phyloP scores from a whole-genome alignment of 1,140 invertebrate species.

The Xylocopa sonorina region DNA sequence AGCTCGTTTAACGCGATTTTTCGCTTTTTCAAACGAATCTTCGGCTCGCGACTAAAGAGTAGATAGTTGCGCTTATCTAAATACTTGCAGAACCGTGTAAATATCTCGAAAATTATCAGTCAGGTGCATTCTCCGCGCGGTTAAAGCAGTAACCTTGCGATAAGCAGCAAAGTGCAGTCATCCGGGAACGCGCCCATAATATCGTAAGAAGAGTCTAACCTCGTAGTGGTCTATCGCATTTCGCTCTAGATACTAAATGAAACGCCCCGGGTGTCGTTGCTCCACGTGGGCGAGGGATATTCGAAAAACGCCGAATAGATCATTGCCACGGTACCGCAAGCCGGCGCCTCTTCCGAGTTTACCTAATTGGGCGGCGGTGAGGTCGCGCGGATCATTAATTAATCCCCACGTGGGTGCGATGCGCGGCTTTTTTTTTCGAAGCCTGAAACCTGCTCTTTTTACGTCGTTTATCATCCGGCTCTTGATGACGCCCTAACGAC shows the following conservation, averaged over 20 bases:
- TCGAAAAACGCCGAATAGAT: constrained; percentile 6
- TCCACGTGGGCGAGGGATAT: neutral
- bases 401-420: constrained; percentile 32
- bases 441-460: constrained; percentile 2
- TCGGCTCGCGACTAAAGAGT: neutral
- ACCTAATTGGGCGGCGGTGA: constrained; percentile 40
- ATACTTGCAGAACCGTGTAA: neutral
- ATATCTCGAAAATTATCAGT: constrained; percentile 1
- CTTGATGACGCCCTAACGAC: constrained; percentile 17
- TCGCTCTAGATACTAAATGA: neutral
- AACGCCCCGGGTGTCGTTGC: neutral
- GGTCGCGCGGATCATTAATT: constrained; percentile 37
- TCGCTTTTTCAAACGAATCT: neutral
- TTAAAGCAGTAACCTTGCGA: neutral
- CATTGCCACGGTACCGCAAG: neutral
- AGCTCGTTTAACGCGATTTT: neutral
- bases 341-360: constrained; percentile 6
- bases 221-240: neutral
- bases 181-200: neutral
- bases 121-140: neutral
- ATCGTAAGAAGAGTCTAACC: neutral
- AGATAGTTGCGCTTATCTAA: neutral
- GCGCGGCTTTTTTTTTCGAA: constrained; percentile 1
- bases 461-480: constrained; percentile 31
- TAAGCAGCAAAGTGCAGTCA: neutral